Percentiles rank a stretch among this genome's conserved stretches.
Evolutionary conservation across 2,797 vertebrate genomes (phyloP).

Genomic region (Mallotus villosus): DNA sequence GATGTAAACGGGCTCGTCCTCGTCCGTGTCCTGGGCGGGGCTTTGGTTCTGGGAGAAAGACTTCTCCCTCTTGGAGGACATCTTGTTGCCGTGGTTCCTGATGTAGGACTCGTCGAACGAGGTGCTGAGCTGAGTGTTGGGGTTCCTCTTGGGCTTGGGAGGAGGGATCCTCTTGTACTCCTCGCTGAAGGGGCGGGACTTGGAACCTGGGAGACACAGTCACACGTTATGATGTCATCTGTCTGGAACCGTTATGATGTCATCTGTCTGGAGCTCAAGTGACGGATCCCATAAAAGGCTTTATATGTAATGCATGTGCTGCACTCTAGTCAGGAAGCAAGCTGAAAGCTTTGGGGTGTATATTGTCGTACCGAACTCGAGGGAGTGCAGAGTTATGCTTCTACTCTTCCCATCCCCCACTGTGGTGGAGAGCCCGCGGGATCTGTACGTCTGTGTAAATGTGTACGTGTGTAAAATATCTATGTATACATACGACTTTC

Average conservation of each 20-base stretch:
- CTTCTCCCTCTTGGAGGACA: slow-evolving; percentile 75
- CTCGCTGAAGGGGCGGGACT: slow-evolving; percentile 80
- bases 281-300: slow-evolving; percentile 12
- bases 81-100: slow-evolving; percentile 76
- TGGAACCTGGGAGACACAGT: slow-evolving; percentile 54
- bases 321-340: no score
- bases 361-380: slow-evolving; percentile 23
- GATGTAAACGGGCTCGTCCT: slow-evolving; percentile 94
- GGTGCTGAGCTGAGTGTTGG: slow-evolving; percentile 96
- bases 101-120: slow-evolving; percentile 94
- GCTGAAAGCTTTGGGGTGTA: slow-evolving; percentile 2
- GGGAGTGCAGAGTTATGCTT: not conserved
- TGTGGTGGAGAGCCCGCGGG: not conserved
- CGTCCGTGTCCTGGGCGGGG: slow-evolving; percentile 79
- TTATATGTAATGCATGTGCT: no score
- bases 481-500: slow-evolving; percentile 9
- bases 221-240: slow-evolving; percentile 5
- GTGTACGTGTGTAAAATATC: slow-evolving; percentile 2
- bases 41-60: slow-evolving; percentile 82
- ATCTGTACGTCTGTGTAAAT: not conserved
- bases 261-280: slow-evolving; percentile 11
- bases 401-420: not conserved
- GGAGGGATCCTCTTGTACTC: slow-evolving; percentile 93
- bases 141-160: slow-evolving; percentile 94
- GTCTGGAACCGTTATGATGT: slow-evolving; percentile 1